These are phyloP conservation scores for Drosophila varians DNA, from an alignment of 1,140 invertebrate genomes.

Conservation along the genomic window DNA sequence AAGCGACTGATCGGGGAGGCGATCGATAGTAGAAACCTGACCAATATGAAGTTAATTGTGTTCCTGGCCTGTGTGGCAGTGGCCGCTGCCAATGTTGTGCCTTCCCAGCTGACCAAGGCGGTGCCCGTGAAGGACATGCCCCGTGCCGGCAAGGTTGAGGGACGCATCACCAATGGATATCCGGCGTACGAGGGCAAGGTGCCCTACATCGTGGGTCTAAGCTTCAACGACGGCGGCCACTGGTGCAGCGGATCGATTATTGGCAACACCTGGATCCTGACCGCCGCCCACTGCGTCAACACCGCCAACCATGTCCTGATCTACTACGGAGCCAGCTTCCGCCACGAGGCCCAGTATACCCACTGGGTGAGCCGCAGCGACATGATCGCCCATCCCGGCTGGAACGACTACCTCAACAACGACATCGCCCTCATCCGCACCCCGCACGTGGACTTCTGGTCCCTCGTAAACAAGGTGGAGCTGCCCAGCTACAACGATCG, in stretches of 20 bases:
- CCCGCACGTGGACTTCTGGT: constrained; percentile 34
- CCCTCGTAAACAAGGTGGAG: constrained; percentile 32
- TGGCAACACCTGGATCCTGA: constrained; percentile 28
- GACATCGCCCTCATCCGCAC: constrained; percentile 34
- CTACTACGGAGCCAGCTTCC: constrained; percentile 38
- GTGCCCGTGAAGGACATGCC: constrained; percentile 31
- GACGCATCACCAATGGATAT: constrained; percentile 30
- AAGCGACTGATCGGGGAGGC: neutral
- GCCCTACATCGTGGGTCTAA: constrained; percentile 29
- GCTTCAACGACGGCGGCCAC: constrained; percentile 29
- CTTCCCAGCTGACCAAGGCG: constrained; percentile 4
- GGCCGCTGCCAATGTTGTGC: constrained; percentile 13
- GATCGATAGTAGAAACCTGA: neutral
- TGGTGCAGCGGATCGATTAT: constrained; percentile 37
- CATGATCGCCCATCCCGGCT: constrained; percentile 34
- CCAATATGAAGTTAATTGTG: constrained; percentile 25
- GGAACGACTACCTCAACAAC: constrained; percentile 32
- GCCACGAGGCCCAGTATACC: constrained; percentile 33
- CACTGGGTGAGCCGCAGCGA: constrained; percentile 38
- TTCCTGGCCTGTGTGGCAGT: constrained; percentile 25
- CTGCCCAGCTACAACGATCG: constrained; percentile 35
- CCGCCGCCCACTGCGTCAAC: constrained; percentile 24
- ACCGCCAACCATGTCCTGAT: constrained; percentile 33
- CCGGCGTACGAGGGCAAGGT: constrained; percentile 36
- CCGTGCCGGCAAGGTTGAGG: constrained; percentile 13